A percentile compares a stretch with the other conserved stretches of the same genome.
These are phyloP conservation scores for Myotis vivesi DNA, from an alignment of 2,797 vertebrate genomes.

Conservation along the genomic window DNA sequence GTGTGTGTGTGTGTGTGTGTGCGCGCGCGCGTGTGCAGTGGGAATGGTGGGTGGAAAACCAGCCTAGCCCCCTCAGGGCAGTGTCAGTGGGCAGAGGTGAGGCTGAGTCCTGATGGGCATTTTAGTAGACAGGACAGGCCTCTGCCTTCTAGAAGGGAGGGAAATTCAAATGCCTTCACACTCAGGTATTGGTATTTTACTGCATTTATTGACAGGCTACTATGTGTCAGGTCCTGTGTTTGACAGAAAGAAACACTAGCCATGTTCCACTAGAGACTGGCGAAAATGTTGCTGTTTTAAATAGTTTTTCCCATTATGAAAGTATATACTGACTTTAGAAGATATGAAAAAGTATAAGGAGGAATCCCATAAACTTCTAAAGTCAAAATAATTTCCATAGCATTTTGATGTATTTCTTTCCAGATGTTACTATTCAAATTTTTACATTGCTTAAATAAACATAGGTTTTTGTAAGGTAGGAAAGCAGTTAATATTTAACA, in stretches of 20 bases:
- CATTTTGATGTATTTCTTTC: conserved; percentile 8
- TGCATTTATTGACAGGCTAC: neutral
- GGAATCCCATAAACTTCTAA: neutral
- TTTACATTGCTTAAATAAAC: neutral
- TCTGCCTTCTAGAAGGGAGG: neutral
- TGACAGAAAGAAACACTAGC: neutral
- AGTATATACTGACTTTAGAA: neutral
- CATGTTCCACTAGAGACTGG: neutral
- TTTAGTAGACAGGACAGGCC: neutral
- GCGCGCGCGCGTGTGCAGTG: neutral
- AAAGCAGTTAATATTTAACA: neutral
- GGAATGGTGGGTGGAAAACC: neutral
- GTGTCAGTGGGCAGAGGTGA: neutral
- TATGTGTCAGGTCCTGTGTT: neutral
- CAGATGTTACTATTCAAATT: conserved; percentile 10
- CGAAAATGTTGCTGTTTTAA: neutral
- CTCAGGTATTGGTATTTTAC: neutral
- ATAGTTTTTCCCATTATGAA: neutral
- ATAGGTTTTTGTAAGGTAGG: neutral
- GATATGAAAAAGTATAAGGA: neutral
- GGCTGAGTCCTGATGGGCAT: neutral
- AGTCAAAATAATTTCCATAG: conserved; percentile 7
- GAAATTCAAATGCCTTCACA: neutral
- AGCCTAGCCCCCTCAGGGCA: too few species aligned
- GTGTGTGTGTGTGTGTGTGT: too few species aligned